phyloP scores from a whole-genome alignment of 2,113 vertebrate genomes.

The Taurulus bubalis region DNA sequence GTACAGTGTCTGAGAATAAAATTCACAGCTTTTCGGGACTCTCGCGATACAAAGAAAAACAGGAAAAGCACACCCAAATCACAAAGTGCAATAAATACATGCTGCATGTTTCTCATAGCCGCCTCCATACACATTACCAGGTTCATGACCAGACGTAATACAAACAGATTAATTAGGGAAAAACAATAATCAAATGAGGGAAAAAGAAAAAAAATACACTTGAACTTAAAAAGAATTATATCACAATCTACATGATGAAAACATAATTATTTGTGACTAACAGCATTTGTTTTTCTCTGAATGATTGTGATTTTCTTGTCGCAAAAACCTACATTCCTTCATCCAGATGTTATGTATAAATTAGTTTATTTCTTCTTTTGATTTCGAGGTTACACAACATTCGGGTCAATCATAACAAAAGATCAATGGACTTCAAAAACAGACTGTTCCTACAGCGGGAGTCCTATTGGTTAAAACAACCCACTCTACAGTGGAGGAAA shows the following conservation, averaged over 20 bases:
- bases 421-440: conserved; percentile 28
- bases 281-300: conserved; percentile 62
- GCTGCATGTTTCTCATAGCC: conserved; percentile 68
- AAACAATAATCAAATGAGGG: conserved; percentile 45
- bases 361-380: conserved; percentile 11
- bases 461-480: conserved; percentile 21
- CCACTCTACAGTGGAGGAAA: conserved; percentile 9
- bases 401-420: conserved; percentile 45
- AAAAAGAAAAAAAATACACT: conserved; percentile 44
- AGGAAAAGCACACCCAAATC: conserved; percentile 81
- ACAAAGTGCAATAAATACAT: conserved; percentile 88
- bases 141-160: conserved; percentile 63
- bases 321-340: conserved; percentile 66
- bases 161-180: conserved; percentile 61
- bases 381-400: conserved; percentile 53
- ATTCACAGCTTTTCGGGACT: conserved; percentile 87
- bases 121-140: conserved; percentile 54
- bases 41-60: conserved; percentile 68
- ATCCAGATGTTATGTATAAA: conserved; percentile 45
- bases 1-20: conserved; percentile 84
- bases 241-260: conserved; percentile 59
- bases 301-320: conserved; percentile 39
- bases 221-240: conserved; percentile 59
- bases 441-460: conserved; percentile 1
- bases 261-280: conserved; percentile 66